Conservation (phyloP, 2,888 invertebrate genomes). For the Diachrysia chrysitis region DNA sequence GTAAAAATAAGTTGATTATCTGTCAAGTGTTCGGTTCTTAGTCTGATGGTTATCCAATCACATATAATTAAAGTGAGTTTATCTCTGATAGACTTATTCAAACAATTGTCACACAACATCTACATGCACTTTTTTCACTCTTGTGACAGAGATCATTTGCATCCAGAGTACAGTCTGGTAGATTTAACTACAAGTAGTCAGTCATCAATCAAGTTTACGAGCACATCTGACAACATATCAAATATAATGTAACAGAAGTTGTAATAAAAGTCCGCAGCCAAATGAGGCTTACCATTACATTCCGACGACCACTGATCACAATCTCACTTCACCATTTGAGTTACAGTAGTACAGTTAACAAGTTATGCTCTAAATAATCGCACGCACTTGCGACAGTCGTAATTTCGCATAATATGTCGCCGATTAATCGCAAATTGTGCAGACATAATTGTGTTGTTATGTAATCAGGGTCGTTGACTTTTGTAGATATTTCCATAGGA, state of each 20-base stretch:
- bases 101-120: too few species aligned
- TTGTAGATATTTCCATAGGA: slow-evolving; percentile 1
- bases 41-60: too few species aligned
- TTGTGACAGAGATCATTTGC: not conserved
- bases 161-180: not conserved
- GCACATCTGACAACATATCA: not conserved
- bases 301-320: slow-evolving; percentile 1
- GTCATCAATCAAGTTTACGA: not conserved
- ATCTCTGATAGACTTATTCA: too few species aligned
- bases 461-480: slow-evolving; percentile 9
- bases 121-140: not conserved
- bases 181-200: not conserved
- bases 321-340: slow-evolving; percentile 1
- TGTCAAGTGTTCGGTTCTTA: too few species aligned
- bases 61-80: too few species aligned
- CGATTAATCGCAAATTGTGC: slow-evolving; percentile 13
- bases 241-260: slow-evolving; percentile 1
- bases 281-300: not conserved
- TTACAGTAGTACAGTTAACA: slow-evolving; percentile 7
- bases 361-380: slow-evolving; percentile 32
- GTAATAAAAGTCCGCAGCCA: slow-evolving; percentile 2
- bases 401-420: slow-evolving; percentile 30
- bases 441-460: slow-evolving; percentile 17
- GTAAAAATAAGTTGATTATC: too few species aligned
- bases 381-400: slow-evolving; percentile 24